phyloP scores from a whole-genome alignment of 1,140 invertebrate species.

The Thalassaphorura encarpata region DNA sequence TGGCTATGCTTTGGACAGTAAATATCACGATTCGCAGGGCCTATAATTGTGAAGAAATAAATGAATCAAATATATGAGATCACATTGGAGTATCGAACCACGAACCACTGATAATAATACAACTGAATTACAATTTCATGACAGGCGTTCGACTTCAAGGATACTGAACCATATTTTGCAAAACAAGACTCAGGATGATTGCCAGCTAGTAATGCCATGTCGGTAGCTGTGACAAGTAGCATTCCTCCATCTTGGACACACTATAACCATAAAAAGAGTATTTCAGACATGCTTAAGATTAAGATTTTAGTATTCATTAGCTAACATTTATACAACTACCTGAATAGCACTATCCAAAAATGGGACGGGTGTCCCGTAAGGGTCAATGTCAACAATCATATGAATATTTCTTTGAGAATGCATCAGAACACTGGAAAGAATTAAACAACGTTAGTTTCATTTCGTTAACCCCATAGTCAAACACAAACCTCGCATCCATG shows the following conservation, averaged over 20 bases:
- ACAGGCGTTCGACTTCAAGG: slow-evolving; percentile 73
- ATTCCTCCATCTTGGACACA: slow-evolving; percentile 64
- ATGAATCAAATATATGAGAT: not conserved
- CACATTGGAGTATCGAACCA: no score
- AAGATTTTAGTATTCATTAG: slow-evolving; percentile 19
- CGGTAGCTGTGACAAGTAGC: slow-evolving; percentile 92
- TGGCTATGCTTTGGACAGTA: slow-evolving; percentile 81
- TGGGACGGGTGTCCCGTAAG: slow-evolving; percentile 87
- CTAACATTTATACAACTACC: slow-evolving; percentile 8
- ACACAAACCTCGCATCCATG: slow-evolving; percentile 65
- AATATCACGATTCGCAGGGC: slow-evolving; percentile 85
- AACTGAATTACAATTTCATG: slow-evolving; percentile 75
- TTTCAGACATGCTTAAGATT: not conserved
- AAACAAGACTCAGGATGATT: slow-evolving; percentile 90
- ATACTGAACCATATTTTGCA: slow-evolving; percentile 86
- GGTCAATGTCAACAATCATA: slow-evolving; percentile 83
- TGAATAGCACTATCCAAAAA: slow-evolving; percentile 88
- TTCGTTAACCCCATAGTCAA: not conserved
- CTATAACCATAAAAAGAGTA: slow-evolving; percentile 38
- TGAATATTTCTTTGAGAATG: slow-evolving; percentile 55
- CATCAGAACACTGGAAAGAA: slow-evolving; percentile 64
- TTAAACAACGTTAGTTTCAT: slow-evolving; percentile 2
- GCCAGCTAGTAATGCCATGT: slow-evolving; percentile 94
- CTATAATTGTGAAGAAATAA: slow-evolving; percentile 40
- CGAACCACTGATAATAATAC: no score